Evolutionary conservation across 2,797 vertebrate species (phyloP).

Genomic region (Zalophus californianus): DNA sequence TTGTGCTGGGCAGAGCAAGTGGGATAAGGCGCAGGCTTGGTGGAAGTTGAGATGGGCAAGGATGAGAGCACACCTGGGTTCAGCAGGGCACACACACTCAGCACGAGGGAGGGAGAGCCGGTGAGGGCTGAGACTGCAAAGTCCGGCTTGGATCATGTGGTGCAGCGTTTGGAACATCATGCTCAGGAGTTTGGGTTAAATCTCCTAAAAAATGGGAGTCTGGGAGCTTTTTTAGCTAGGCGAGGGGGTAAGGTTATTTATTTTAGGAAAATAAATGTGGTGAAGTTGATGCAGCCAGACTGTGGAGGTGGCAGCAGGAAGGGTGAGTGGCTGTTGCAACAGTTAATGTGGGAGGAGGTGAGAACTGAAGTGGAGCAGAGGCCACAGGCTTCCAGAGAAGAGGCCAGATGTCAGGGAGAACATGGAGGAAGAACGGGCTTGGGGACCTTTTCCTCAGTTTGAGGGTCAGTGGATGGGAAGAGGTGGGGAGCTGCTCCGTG

Average conservation of each 20-base stretch:
- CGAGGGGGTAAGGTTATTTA: neutral
- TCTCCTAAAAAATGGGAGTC: neutral
- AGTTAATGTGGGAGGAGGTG: neutral
- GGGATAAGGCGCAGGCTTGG: neutral
- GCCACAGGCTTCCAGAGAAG: neutral
- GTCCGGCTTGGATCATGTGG: neutral
- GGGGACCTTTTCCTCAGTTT: neutral
- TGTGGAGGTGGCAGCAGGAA: conserved; percentile 20
- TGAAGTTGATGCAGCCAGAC: neutral
- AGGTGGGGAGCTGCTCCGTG: neutral
- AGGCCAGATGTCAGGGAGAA: neutral
- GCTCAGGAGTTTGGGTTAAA: neutral
- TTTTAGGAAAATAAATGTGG: conserved; percentile 2
- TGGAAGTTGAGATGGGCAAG: neutral
- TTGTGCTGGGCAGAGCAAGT: neutral
- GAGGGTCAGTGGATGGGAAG: neutral
- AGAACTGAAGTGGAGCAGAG: neutral
- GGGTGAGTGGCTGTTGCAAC: neutral
- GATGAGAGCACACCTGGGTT: neutral
- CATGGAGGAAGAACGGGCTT: neutral
- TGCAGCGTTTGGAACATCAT: neutral
- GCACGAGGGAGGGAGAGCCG: neutral
- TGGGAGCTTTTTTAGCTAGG: neutral
- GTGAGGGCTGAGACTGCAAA: neutral
- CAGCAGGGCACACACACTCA: neutral